phyloP scores from a whole-genome alignment of 2,888 invertebrate genomes.

The Gordius sp. region DNA sequence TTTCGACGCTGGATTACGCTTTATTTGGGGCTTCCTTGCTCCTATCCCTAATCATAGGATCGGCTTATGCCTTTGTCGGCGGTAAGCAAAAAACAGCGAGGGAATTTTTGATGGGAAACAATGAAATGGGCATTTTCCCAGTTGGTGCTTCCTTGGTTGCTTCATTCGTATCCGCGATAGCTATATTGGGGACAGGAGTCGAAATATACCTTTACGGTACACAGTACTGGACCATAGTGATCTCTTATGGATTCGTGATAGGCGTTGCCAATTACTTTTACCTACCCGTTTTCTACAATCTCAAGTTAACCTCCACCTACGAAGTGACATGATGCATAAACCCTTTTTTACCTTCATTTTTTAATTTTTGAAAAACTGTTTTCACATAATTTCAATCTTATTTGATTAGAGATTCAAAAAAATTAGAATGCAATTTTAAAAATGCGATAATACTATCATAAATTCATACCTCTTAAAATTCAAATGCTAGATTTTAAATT shows the following conservation, averaged over 20 bases:
- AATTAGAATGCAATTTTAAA: too few species aligned
- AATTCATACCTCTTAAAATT: too few species aligned
- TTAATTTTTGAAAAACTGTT: too few species aligned
- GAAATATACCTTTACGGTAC: slow-evolving; percentile 27
- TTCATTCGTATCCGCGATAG: slow-evolving; percentile 22
- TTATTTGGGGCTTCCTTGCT: slow-evolving; percentile 44
- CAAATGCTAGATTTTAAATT: too few species aligned
- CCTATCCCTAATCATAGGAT: slow-evolving; percentile 47
- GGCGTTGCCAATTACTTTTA: slow-evolving; percentile 16
- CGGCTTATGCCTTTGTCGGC: slow-evolving; percentile 57
- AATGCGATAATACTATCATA: too few species aligned
- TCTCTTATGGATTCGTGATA: slow-evolving; percentile 25
- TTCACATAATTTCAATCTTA: too few species aligned
- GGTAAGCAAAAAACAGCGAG: slow-evolving; percentile 54
- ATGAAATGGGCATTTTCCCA: slow-evolving; percentile 19
- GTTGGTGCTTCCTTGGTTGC: slow-evolving; percentile 7
- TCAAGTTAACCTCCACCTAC: slow-evolving; percentile 18
- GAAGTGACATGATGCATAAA: slow-evolving; percentile 15
- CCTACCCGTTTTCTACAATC: slow-evolving; percentile 18
- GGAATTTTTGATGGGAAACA: slow-evolving; percentile 49
- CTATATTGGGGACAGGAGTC: slow-evolving; percentile 24
- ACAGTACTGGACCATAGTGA: slow-evolving; percentile 20
- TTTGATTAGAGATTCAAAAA: too few species aligned
- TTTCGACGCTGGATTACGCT: slow-evolving; percentile 39
- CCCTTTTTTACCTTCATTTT: too few species aligned